Evolutionary conservation across 2,113 vertebrate genomes (phyloP).

Genomic region (Hydropotes inermis): DNA sequence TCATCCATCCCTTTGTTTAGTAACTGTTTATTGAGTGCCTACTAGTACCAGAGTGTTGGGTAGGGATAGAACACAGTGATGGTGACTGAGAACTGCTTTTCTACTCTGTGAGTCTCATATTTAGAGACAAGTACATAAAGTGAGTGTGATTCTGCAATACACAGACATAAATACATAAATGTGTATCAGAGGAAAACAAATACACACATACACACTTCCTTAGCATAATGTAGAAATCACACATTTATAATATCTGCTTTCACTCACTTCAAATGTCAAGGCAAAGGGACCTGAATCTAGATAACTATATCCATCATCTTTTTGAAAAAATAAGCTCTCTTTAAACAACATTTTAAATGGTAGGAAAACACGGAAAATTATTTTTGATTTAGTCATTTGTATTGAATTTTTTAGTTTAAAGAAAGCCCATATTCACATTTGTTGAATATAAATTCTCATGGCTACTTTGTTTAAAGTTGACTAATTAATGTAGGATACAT

Average conservation of each 20-base stretch:
- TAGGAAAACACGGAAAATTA: neutral
- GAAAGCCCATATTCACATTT: neutral
- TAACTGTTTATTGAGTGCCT: neutral
- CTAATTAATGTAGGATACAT: neutral
- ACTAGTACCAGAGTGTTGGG: neutral
- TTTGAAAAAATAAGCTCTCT: neutral
- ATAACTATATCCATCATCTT: neutral
- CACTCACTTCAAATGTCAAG: neutral
- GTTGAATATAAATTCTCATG: conserved; percentile 22
- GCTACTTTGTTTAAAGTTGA: conserved; percentile 40
- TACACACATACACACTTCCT: neutral
- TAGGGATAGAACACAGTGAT: neutral
- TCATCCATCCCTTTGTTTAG: neutral
- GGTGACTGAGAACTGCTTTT: neutral
- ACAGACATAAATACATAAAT: neutral
- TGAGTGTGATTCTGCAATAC: neutral
- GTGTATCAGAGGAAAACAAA: neutral
- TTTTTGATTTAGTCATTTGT: conserved; percentile 15
- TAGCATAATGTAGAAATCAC: neutral
- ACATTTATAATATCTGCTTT: neutral
- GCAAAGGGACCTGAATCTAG: neutral
- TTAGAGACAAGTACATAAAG: conserved; percentile 8
- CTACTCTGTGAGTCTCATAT: neutral
- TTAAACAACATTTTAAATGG: neutral
- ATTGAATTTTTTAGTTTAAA: conserved; percentile 20